Conservation (phyloP, 2,888 invertebrate species). For the Hartigia nigra region DNA sequence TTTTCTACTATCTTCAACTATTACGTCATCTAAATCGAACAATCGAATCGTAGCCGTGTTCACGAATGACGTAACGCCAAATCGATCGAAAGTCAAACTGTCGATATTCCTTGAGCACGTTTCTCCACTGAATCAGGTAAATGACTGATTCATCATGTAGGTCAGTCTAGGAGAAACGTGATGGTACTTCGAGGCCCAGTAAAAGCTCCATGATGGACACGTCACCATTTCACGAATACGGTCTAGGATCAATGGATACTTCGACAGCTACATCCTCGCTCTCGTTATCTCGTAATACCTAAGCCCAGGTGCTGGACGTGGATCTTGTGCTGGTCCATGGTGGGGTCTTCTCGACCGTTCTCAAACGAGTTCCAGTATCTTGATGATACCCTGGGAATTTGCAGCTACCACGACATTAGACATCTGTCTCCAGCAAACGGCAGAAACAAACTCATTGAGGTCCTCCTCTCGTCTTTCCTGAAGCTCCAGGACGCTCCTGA, state of each 20-base stretch:
- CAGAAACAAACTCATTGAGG: constrained; percentile 92
- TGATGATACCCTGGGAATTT: constrained; percentile 93
- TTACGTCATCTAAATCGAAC: constrained; percentile 23
- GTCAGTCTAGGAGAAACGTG: not conserved
- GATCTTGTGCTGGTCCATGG: not conserved
- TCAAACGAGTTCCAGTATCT: constrained; percentile 83
- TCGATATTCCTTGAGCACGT: not conserved
- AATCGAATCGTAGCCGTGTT: constrained; percentile 6
- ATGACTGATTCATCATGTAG: not conserved
- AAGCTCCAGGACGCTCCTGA: constrained; percentile 77
- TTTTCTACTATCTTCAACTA: too few species aligned
- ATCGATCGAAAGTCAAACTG: not conserved
- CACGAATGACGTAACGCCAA: not conserved
- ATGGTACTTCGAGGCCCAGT: not conserved
- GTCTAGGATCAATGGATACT: not conserved
- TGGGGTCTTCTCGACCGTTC: not conserved
- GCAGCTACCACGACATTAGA: constrained; percentile 90
- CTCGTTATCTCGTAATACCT: not conserved
- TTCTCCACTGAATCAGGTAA: not conserved
- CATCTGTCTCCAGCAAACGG: constrained; percentile 91
- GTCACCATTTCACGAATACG: not conserved
- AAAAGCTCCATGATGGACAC: not conserved
- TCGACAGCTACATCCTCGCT: not conserved
- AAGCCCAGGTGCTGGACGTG: not conserved
- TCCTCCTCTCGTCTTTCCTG: constrained; percentile 85